These are phyloP conservation scores for Acanthosepion lycidas DNA, from an alignment of 2,888 invertebrate genomes.

Conservation along the genomic window DNA sequence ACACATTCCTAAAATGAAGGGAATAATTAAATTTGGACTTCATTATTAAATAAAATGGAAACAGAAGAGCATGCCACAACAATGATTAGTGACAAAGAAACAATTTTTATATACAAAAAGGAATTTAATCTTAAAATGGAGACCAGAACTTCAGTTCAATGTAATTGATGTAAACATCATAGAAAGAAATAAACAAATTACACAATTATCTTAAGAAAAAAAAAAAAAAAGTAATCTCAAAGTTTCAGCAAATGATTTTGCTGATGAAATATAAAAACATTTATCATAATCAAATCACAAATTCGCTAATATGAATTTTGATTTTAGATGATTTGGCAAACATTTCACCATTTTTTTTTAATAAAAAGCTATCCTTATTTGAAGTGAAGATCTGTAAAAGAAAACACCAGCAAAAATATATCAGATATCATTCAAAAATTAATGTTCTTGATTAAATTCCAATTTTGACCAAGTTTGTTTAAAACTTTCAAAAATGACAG, in stretches of 20 bases:
- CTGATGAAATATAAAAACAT: background rate
- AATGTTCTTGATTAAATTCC: background rate
- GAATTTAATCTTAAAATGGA: too few relatives aligned
- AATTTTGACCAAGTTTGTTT: background rate
- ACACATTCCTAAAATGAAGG: slow-evolving; percentile 81
- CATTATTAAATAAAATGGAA: too few relatives aligned
- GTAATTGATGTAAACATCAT: too few relatives aligned
- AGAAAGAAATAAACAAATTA: too few relatives aligned
- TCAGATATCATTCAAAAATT: background rate
- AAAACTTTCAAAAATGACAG: background rate
- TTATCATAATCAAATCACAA: background rate
- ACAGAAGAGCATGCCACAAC: too few relatives aligned
- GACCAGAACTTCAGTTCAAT: too few relatives aligned
- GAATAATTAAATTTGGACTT: background rate
- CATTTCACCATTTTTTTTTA: background rate
- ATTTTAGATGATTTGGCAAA: background rate
- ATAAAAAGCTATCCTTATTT: background rate
- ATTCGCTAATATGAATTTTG: background rate
- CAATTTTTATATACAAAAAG: too few relatives aligned
- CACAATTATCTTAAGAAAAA: background rate
- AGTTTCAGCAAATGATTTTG: too few relatives aligned
- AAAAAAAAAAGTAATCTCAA: background rate
- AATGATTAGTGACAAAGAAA: too few relatives aligned
- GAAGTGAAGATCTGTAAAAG: background rate
- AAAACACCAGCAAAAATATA: background rate